Evolutionary conservation across 2,888 invertebrate genomes (phyloP).

Genomic region (Merodon equestris): DNA sequence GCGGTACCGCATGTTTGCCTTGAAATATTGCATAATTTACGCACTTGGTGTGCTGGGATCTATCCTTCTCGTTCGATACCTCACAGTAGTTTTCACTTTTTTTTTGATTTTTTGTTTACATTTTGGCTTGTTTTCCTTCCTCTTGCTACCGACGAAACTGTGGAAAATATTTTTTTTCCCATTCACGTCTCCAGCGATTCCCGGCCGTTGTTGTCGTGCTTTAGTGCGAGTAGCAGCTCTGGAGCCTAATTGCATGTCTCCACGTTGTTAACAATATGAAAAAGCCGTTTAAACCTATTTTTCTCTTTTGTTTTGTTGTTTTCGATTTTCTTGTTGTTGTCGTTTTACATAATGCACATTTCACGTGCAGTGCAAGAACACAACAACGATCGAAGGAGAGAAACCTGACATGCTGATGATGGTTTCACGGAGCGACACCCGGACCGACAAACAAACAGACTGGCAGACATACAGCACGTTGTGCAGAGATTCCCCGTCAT

Average conservation of each 20-base stretch:
- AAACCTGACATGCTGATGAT: constrained; percentile 55
- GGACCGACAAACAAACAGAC: neutral
- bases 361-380: constrained; percentile 49
- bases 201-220: too few relatives aligned
- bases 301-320: constrained; percentile 21
- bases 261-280: constrained; percentile 48
- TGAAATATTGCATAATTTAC: constrained; percentile 17
- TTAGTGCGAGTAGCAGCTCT: constrained; percentile 29
- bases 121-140: too few relatives aligned
- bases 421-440: constrained; percentile 39
- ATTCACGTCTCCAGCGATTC: too few relatives aligned
- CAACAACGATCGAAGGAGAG: constrained; percentile 1
- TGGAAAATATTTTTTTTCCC: too few relatives aligned
- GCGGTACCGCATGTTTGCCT: constrained; percentile 11
- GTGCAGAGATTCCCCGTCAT: neutral
- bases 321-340: constrained; percentile 11
- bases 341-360: constrained; percentile 45
- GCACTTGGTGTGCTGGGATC: constrained; percentile 13
- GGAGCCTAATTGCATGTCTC: constrained; percentile 62
- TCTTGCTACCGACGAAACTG: too few relatives aligned
- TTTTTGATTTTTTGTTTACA: constrained; percentile 6
- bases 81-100: too few relatives aligned
- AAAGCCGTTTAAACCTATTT: constrained; percentile 15
- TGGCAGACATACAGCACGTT: too few relatives aligned
- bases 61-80: neutral